These are phyloP conservation scores for Lonchura striata DNA, from an alignment of 2,113 vertebrate species.

Conservation along the genomic window DNA sequence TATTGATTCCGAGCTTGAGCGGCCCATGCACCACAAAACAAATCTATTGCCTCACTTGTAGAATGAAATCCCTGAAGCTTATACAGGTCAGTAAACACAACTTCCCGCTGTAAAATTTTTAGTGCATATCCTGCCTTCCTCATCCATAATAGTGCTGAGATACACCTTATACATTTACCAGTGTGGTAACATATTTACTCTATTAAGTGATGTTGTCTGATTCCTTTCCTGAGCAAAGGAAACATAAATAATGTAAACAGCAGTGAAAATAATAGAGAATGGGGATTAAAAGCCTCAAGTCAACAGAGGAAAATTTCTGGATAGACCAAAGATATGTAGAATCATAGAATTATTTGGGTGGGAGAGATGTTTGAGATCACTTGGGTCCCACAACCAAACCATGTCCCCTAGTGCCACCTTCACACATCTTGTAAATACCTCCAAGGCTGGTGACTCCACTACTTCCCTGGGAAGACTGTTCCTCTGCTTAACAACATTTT, in stretches of 20 bases:
- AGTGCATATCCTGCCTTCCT: conserved; percentile 1
- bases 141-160: not conserved
- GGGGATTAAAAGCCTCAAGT: not conserved
- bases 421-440: not conserved
- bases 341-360: not conserved
- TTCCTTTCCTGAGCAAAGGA: not conserved
- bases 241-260: not conserved
- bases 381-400: not conserved
- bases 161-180: not conserved
- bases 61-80: conserved; percentile 40
- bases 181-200: not conserved
- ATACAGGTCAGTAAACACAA: conserved; percentile 35
- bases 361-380: not conserved
- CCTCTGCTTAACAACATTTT: not conserved
- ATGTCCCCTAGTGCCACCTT: not conserved
- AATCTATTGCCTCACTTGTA: conserved; percentile 24
- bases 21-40: not conserved
- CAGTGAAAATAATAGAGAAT: not conserved
- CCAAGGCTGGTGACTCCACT: not conserved
- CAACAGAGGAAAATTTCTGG: not conserved
- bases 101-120: conserved; percentile 28
- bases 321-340: not conserved
- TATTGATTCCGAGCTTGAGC: conserved; percentile 2
- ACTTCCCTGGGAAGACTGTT: not conserved
- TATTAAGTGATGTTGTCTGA: not conserved